Percentiles rank a stretch among this genome's conserved stretches.
Conservation (phyloP, 2,113 vertebrate genomes). For the Ariopsis seemanni region DNA sequence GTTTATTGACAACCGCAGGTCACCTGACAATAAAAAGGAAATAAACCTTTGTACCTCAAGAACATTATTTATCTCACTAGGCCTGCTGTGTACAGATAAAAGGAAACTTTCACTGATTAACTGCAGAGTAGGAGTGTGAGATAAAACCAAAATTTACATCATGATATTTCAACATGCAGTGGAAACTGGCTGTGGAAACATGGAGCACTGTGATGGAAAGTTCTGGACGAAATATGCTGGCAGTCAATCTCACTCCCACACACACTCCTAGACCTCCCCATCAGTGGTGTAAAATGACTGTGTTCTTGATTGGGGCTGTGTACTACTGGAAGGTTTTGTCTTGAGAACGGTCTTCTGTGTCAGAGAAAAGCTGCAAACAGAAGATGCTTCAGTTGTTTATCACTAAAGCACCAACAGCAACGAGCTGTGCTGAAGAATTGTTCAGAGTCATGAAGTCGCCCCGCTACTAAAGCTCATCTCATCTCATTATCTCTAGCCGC, state of each 20-base stretch:
- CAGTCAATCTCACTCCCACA: not conserved
- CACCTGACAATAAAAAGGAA: not conserved
- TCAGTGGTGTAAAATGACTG: not conserved
- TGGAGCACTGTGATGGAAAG: not conserved
- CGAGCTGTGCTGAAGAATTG: not conserved
- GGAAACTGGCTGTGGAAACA: not conserved
- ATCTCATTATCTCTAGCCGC: too few relatives aligned
- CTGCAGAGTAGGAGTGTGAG: not conserved
- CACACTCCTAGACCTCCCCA: not conserved
- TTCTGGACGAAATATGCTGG: not conserved
- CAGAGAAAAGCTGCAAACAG: not conserved
- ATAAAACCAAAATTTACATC: not conserved
- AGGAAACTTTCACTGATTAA: not conserved
- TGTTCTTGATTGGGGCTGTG: not conserved
- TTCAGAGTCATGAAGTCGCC: not conserved
- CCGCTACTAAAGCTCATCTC: not conserved
- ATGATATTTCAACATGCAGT: not conserved
- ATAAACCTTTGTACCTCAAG: conserved; percentile 6
- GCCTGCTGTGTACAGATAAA: not conserved
- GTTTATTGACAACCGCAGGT: not conserved
- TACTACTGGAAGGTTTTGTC: not conserved
- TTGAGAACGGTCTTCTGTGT: too few relatives aligned
- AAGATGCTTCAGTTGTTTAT: not conserved
- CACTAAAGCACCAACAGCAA: not conserved
- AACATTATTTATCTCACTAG: not conserved